Conservation (phyloP, 2,113 vertebrate genomes). For the Mungos mungo region DNA sequence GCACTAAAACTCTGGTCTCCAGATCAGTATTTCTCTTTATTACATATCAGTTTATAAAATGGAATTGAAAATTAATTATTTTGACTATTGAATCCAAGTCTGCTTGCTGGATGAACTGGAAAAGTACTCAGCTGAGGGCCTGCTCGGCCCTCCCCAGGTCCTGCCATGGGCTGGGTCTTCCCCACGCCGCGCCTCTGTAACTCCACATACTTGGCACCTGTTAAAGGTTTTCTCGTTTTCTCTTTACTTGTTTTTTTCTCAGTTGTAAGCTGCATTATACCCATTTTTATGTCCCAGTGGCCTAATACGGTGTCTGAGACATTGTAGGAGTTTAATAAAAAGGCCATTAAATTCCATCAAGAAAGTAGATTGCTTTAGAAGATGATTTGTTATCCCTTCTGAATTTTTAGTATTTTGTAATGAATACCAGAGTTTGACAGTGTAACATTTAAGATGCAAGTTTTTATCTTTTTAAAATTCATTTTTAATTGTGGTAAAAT, state of each 20-base stretch:
- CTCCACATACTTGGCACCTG: not conserved
- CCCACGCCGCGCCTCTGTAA: not conserved
- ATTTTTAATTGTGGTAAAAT: not conserved
- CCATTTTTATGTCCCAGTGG: not conserved
- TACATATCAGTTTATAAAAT: not conserved
- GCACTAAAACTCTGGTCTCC: not conserved
- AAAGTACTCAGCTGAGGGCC: not conserved
- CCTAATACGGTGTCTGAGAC: not conserved
- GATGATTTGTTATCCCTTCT: not conserved
- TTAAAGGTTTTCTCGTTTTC: not conserved
- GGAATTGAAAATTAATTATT: not conserved
- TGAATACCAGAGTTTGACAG: not conserved
- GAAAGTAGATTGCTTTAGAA: not conserved
- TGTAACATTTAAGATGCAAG: slow-evolving; percentile 4
- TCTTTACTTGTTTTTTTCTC: not conserved
- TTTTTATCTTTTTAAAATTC: not conserved
- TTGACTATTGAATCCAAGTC: not conserved
- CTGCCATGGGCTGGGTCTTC: no score
- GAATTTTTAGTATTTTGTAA: not conserved
- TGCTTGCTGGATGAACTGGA: not conserved
- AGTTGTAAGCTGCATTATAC: not conserved
- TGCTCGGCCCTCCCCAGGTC: not conserved
- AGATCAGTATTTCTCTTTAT: not conserved
- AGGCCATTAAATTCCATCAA: not conserved
- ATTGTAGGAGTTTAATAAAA: not conserved